These are phyloP conservation scores for Lysiphlebus fabarum DNA, from an alignment of 1,140 invertebrate species.

Conservation along the genomic window DNA sequence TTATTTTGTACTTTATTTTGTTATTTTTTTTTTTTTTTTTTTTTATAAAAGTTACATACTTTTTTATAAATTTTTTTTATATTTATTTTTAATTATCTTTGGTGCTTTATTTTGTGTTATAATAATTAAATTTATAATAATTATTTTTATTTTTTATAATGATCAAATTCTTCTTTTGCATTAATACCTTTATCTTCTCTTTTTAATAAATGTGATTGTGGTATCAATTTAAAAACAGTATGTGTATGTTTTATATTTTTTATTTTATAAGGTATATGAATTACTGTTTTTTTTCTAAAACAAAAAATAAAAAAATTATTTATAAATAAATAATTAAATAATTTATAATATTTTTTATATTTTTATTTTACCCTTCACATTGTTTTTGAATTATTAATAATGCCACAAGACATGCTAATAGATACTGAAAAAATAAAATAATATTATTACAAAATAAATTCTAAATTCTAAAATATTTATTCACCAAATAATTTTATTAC, in stretches of 20 bases:
- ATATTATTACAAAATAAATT: too few relatives aligned
- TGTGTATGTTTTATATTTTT: constrained; percentile 66
- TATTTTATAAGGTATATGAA: constrained; percentile 61
- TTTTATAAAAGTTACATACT: too few relatives aligned
- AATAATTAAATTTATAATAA: neutral
- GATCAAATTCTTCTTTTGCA: constrained; percentile 32
- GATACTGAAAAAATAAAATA: constrained; percentile 22
- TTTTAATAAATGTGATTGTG: constrained; percentile 34
- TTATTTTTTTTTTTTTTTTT: too few relatives aligned
- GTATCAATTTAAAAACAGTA: constrained; percentile 63
- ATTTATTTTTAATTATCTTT: constrained; percentile 8
- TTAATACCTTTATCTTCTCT: constrained; percentile 31
- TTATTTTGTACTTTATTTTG: too few relatives aligned
- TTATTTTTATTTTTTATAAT: constrained; percentile 21
- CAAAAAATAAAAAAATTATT: constrained; percentile 2
- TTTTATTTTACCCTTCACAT: constrained; percentile 17
- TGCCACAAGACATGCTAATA: constrained; percentile 17
- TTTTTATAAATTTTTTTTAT: too few relatives aligned
- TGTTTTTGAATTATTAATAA: constrained; percentile 12
- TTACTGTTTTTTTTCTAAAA: constrained; percentile 60
- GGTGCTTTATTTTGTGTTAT: neutral
- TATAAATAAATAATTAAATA: neutral
- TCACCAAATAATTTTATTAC: too few relatives aligned
- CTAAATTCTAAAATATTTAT: too few relatives aligned
- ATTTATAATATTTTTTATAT: constrained; percentile 8